These are phyloP conservation scores for Schizothorax lantsangensis DNA, from an alignment of 2,797 vertebrate species.

Conservation along the genomic window DNA sequence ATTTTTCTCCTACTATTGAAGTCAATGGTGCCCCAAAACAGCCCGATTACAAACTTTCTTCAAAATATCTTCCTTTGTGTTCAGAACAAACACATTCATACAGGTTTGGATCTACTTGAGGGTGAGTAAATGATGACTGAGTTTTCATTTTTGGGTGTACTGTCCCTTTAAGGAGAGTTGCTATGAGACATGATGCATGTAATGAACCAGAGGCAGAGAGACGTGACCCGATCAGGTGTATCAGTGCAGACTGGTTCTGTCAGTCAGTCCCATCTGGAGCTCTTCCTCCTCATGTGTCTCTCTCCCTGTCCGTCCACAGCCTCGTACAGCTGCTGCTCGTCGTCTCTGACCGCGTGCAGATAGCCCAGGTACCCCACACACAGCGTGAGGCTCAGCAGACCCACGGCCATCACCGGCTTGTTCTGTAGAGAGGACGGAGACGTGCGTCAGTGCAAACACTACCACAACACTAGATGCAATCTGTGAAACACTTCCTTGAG, in stretches of 20 bases:
- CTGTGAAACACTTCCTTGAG: background rate
- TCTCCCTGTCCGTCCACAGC: conserved; percentile 88
- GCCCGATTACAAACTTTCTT: no score
- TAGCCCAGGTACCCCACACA: conserved; percentile 94
- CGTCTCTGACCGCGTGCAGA: conserved; percentile 87
- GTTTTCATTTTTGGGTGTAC: no score
- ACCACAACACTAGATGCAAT: no score
- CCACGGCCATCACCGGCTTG: conserved; percentile 92
- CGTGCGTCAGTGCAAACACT: no score
- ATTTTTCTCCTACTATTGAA: no score
- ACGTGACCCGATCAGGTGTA: no score
- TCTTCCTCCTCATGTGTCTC: conserved; percentile 84
- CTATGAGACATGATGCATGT: background rate
- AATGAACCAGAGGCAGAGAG: background rate
- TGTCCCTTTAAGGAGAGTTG: no score
- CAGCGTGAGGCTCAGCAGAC: conserved; percentile 78
- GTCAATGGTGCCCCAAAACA: no score
- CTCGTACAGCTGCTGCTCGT: conserved; percentile 89
- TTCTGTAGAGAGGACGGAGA: conserved; percentile 79
- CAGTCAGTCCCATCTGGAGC: conserved; percentile 92
- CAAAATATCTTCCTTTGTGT: no score
- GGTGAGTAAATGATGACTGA: no score
- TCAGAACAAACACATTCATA: no score
- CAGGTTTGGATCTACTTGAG: no score
- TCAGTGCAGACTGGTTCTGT: background rate